Base-by-base conservation (phyloP, 2,888 invertebrate genomes). In the Phoronis australis region DNA sequence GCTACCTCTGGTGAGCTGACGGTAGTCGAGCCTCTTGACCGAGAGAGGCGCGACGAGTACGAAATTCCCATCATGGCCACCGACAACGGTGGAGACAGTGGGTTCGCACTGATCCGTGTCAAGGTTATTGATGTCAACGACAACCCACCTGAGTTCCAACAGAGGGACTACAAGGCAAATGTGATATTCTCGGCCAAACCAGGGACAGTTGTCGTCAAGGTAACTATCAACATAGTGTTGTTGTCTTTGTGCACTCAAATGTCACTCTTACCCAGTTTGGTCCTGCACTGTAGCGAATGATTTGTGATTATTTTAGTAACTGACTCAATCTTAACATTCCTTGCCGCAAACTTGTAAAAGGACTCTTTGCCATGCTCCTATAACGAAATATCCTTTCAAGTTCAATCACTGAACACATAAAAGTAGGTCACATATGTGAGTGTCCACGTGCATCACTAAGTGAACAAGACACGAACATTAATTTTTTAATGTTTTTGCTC, bases 11-110 rank as follows among this genome's bases (percentile, higher is more conserved):
- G 77, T 25, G 73, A 73, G 50, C 59, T 78, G 22, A 68, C 59
- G 42, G 71, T 70, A 2, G 62, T 87, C 68, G 83, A 85, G 67
- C 81, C 86, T 37, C 80, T 94, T 48, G 93, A 94, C 77, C 86
- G 88, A 66, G 94, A 95, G 79, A 73, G 80, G 18, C 81, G 82
- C 48, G 57, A 58, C 2, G 54, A 61, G 22, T 74, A 66, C 49
- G 61, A 62, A 31, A 52, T 78, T 23, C 68, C 73, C 4, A 61
- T 78, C 35, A 66, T 70, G 9, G 78, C 75, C 37, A 62, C 67
- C 27, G 78, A 78, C 56, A 71, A 73, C 55, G 78, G 78, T 4
- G 75, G 76, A 24, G 61, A 66, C 35, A 69, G 68, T 58, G 71
- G 69, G 2, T 68, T 62, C 50, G 59, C 68, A 5, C 60, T 48